Evolutionary conservation across 2,888 invertebrate species (phyloP), one percentile per base, ranked within the genome.

Genomic region (Drosophila koepferae): DNA sequence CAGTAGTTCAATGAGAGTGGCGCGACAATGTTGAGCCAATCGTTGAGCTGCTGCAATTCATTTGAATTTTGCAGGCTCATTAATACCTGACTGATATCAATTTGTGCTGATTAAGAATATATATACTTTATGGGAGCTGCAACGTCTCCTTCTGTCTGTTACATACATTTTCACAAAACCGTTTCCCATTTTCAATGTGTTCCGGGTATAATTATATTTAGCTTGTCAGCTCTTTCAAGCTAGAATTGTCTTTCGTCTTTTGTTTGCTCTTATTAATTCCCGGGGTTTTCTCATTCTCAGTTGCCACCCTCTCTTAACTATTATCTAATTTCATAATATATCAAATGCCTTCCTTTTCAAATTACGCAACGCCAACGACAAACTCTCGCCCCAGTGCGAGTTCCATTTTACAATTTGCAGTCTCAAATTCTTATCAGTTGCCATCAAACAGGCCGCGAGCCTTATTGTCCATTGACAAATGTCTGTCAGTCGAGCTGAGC

Each of bases 401-500:
- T n/a, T 53, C 4, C 56, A 55, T 10, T 49, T 72, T 48, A 38
- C 28, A 61, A 38, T 63, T 40, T 62, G 48, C 41, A 55, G 59
- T 60, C 60, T 73, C 68, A 43, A 46, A 48, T 46, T 64, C 81
- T 86, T 86, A 86, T 83, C 87, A 61, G 46, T 31, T 14, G 60
- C 61, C 64, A 61, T 51, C 64, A 56, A 81, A 66, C 78, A 74
- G 46, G 70, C 82, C 80, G 68, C 75, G 60, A 64, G 86, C 76
- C 40, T 51, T 76, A 41, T 51, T 76, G 63, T 74, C 63, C 66
- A 82, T 80, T 88, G 82, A 83, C 89, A 88, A 88, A 88, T 86
- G 86, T 82, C 76, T 88, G 86, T 77, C 77, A 82, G 80, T 48
- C 51, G 88, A 77, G 80, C 65, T 74, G 88, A 87, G 82, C 82